Conservation (phyloP, 2,113 vertebrate genomes). For the Galemys pyrenaicus region DNA sequence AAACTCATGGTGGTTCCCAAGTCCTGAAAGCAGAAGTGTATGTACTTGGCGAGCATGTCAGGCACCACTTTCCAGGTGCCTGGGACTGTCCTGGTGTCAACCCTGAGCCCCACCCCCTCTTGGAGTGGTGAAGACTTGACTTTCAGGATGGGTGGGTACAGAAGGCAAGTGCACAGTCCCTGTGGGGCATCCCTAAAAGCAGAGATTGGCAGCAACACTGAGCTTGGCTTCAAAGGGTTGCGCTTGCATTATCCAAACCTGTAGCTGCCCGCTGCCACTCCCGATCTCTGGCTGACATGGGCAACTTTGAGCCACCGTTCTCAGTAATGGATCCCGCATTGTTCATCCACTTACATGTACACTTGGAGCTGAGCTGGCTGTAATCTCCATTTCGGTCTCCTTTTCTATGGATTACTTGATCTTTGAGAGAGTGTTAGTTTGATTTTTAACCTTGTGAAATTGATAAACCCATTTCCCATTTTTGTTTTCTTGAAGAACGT, state of each 20-base stretch:
- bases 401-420: neutral
- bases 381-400: neutral
- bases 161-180: neutral
- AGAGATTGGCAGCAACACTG: no score
- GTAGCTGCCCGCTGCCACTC: neutral
- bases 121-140: neutral
- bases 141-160: neutral
- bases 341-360: neutral
- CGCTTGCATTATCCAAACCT: neutral
- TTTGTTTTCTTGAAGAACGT: neutral
- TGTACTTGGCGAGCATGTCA: neutral
- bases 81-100: neutral
- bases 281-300: fast-evolving
- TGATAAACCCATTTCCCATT: neutral
- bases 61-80: neutral
- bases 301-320: neutral
- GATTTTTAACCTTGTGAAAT: neutral
- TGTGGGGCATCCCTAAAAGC: neutral
- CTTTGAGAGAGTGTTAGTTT: neutral
- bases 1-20: neutral
- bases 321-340: neutral
- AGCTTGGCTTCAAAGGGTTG: neutral
- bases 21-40: neutral
- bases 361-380: no score
- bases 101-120: neutral